These are phyloP conservation scores for Nemopilema nomurai DNA, from an alignment of 30 jellyfish, hydroid and myxozoan genomes.

Conservation along the genomic window DNA sequence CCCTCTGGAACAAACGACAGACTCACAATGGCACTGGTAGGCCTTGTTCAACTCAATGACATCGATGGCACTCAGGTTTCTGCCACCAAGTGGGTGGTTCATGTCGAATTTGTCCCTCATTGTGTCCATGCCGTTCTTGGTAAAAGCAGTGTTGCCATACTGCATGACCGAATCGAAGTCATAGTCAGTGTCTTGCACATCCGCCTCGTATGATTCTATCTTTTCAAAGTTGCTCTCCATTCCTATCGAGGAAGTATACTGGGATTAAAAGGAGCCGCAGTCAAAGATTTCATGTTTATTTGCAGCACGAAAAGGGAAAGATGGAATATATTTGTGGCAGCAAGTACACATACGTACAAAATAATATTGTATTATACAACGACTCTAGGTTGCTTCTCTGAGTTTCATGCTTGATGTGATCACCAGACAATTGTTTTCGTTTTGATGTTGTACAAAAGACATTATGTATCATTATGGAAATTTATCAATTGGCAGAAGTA, in stretches of 20 bases:
- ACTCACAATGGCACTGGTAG: conserved; percentile 75
- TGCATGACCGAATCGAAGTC: conserved; percentile 75
- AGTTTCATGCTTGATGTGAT: no score
- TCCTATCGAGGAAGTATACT: conserved; percentile 4
- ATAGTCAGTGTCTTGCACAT: conserved; percentile 69
- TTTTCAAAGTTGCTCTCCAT: conserved; percentile 75
- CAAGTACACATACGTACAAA: no score
- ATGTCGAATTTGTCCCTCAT: conserved; percentile 66
- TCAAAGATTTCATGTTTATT: no score
- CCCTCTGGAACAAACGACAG: no score
- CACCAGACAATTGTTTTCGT: no score
- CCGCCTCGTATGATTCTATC: conserved; percentile 68
- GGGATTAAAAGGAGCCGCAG: background rate
- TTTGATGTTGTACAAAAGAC: no score
- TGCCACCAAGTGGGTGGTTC: conserved; percentile 61
- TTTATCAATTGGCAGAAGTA: no score
- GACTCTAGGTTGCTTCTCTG: no score
- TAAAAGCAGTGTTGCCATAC: conserved; percentile 75
- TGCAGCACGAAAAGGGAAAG: no score
- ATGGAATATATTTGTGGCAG: no score
- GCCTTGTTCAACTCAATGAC: conserved; percentile 64
- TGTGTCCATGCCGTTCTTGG: conserved; percentile 70
- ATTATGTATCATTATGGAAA: no score
- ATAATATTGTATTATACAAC: no score
- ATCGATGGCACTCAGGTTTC: conserved; percentile 30